phyloP scores from a whole-genome alignment of 2,797 vertebrate species.

The Acrocephalus scirpaceus region DNA sequence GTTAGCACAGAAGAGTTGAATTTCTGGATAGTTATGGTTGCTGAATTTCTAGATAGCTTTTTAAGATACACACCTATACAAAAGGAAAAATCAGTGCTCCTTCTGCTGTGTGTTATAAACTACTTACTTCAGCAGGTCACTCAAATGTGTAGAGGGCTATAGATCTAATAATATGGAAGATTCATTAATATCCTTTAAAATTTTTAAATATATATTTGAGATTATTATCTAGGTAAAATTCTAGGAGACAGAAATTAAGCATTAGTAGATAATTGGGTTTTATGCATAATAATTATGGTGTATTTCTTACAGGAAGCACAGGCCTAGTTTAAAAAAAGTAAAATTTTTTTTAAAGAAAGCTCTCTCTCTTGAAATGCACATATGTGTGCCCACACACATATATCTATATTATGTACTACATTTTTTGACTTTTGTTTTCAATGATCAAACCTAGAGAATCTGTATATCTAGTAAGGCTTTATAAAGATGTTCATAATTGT shows the following conservation, averaged over 20 bases:
- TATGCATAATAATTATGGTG: background rate
- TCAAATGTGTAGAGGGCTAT: background rate
- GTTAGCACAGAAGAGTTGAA: background rate
- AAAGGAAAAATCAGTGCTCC: background rate
- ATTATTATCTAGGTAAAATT: background rate
- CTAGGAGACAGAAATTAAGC: background rate
- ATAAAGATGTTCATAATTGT: background rate
- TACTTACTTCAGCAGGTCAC: background rate
- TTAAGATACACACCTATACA: background rate
- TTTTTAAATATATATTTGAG: background rate
- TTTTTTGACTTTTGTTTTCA: background rate
- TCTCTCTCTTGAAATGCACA: background rate
- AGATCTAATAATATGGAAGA: background rate
- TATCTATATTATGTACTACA: background rate
- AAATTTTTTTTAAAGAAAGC: background rate
- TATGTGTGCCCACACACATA: rapidly evolving
- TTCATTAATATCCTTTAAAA: background rate
- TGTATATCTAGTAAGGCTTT: background rate
- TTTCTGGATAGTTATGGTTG: background rate
- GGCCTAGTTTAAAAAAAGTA: background rate
- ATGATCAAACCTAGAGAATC: background rate
- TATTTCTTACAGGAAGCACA: background rate
- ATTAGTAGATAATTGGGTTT: background rate
- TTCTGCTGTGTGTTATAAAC: background rate
- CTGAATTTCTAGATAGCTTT: background rate